phyloP scores from a whole-genome alignment of 2,113 vertebrate species.

The Percina caprodes region DNA sequence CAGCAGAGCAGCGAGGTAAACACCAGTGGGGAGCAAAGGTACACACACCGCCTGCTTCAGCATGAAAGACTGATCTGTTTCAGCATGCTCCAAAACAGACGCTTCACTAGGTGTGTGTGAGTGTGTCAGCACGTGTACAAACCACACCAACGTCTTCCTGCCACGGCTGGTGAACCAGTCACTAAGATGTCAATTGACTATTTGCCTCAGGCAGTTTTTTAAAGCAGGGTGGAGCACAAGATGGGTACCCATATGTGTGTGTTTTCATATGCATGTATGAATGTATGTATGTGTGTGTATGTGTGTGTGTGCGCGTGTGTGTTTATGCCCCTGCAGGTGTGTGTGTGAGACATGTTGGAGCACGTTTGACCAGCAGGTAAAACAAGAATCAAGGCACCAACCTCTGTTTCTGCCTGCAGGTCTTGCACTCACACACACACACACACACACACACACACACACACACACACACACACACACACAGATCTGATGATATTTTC shows the following conservation, averaged over 20 bases:
- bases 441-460: slow-evolving; percentile 8
- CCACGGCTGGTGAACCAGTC: slow-evolving; percentile 60
- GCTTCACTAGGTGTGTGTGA: slow-evolving; percentile 57
- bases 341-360: slow-evolving; percentile 63
- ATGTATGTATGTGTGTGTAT: slow-evolving; percentile 28
- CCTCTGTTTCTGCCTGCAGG: slow-evolving; percentile 5
- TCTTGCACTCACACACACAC: background rate
- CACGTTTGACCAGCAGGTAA: slow-evolving; percentile 65
- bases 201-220: slow-evolving; percentile 62
- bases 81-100: slow-evolving; percentile 67
- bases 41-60: slow-evolving; percentile 55
- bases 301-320: slow-evolving; percentile 34
- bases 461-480: slow-evolving; percentile 19
- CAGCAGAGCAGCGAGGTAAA: slow-evolving; percentile 70
- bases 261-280: slow-evolving; percentile 27
- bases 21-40: slow-evolving; percentile 74
- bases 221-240: slow-evolving; percentile 61
- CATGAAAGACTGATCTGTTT: slow-evolving; percentile 83
- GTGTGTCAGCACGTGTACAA: slow-evolving; percentile 29
- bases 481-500: background rate
- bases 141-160: slow-evolving; percentile 67
- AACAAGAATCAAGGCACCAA: slow-evolving; percentile 42
- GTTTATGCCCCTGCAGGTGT: slow-evolving; percentile 46
- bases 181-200: slow-evolving; percentile 65
- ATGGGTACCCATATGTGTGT: slow-evolving; percentile 7